Evolutionary conservation across 2,113 vertebrate genomes (phyloP).

Genomic region (Genyomyrus donnyi): DNA sequence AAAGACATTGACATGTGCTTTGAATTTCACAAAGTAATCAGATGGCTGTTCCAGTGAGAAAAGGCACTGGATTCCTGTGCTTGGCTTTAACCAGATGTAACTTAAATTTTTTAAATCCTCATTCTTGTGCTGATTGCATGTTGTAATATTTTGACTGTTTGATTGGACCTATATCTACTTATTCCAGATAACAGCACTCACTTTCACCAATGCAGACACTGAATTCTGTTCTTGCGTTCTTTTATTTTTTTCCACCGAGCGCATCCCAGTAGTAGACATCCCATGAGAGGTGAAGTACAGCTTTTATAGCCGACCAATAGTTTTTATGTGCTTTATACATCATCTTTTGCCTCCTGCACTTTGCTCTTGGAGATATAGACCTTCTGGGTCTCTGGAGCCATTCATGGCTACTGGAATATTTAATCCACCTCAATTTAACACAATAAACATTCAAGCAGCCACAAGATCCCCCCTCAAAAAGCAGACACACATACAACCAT

Average conservation of each 20-base stretch:
- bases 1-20: neutral
- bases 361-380: conserved; percentile 12
- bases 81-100: conserved; percentile 13
- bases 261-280: neutral
- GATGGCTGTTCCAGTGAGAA: neutral
- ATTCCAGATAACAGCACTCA: neutral
- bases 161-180: neutral
- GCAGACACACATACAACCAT: neutral
- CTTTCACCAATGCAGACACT: neutral
- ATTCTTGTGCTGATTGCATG: conserved; percentile 9
- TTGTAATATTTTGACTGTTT: neutral
- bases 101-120: neutral
- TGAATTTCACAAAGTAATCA: neutral
- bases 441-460: neutral
- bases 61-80: neutral
- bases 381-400: neutral
- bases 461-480: neutral
- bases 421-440: neutral
- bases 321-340: conserved; percentile 14
- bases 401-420: neutral
- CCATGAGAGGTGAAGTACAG: neutral
- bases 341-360: conserved; percentile 16
- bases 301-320: conserved; percentile 15
- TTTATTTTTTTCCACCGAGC: neutral
- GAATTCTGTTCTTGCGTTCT: neutral